Conservation (phyloP, 2,113 vertebrate genomes). For the Crotalus viridis region DNA sequence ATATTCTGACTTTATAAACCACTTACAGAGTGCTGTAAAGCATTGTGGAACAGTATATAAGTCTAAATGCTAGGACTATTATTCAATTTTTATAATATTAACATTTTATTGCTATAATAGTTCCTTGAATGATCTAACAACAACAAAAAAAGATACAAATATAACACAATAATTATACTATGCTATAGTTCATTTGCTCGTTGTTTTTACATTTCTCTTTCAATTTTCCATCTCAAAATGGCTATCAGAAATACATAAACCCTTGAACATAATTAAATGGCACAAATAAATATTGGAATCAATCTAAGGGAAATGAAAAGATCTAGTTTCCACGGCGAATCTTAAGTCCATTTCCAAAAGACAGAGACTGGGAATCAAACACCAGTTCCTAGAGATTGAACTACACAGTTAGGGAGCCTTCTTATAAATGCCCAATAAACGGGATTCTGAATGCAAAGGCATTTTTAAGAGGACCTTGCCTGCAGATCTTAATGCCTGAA, state of each 20-base stretch:
- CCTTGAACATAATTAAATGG: not conserved
- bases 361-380: not conserved
- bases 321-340: not conserved
- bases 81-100: not conserved
- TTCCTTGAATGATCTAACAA: not conserved
- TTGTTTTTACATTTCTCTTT: not conserved
- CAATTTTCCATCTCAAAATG: not conserved
- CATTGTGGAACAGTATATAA: not conserved
- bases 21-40: not conserved
- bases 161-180: not conserved
- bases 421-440: not conserved
- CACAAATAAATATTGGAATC: not conserved
- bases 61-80: not conserved
- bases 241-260: not conserved
- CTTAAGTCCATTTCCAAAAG: not conserved
- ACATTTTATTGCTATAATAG: not conserved
- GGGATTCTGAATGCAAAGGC: not conserved
- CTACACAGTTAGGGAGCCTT: not conserved
- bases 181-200: not conserved
- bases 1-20: not conserved
- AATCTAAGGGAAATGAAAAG: not conserved
- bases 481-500: not conserved
- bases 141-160: not conserved
- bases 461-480: not conserved
- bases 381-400: not conserved